Base-by-base conservation (phyloP, 2,113 vertebrate genomes). In the Cnemophilus loriae region DNA sequence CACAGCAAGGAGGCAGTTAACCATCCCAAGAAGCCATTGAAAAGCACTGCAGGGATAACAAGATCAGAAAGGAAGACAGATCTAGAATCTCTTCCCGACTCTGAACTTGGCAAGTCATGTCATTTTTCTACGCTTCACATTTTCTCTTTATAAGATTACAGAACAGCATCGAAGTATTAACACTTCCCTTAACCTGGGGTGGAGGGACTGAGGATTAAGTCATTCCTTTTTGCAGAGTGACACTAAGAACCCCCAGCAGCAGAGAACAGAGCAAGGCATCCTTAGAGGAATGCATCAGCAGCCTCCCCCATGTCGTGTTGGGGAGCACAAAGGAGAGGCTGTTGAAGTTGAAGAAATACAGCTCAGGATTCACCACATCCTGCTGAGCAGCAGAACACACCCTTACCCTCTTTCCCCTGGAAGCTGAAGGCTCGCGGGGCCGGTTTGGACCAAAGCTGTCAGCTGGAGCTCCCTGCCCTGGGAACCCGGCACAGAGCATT, bases 281-380 rank as follows among this genome's bases (percentile, higher is more conserved):
- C 41, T 27, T 9, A 90, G 21, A 47, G 18, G 30, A 42, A 27
- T 17, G 50, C 52, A 78, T 3, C 13, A 32, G 65, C 57, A 85
- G 59, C 61, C 23, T 61, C 53, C n/a, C 3, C 33, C 7, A 2
- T 1, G 2, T 22, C 0, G 0, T 15, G 23, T 14, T 87, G 0
- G 0, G 39, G 17, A 91, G 32, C 56, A 61, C 57, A 69, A 79
- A 44, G 61, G 41, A 90, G 27, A 82, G 9, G 57, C 18, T 2
- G 12, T 32, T 1, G 1, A 24, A 59, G 33, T 22, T 56, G 19
- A 76, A 75, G 46, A 92, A 83, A 70, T n/a, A 53, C 28, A 88
- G 33, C 68, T 60, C 83, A 84, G 94, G 76, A 93, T 81, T 12
- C 95, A 74, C 84, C 87, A 87, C 74, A 89, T 89, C 87, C 89